A percentile compares a stretch with the other conserved stretches of the same genome.
Conservation (phyloP, 2,113 vertebrate species). For the Climacteris rufus region DNA sequence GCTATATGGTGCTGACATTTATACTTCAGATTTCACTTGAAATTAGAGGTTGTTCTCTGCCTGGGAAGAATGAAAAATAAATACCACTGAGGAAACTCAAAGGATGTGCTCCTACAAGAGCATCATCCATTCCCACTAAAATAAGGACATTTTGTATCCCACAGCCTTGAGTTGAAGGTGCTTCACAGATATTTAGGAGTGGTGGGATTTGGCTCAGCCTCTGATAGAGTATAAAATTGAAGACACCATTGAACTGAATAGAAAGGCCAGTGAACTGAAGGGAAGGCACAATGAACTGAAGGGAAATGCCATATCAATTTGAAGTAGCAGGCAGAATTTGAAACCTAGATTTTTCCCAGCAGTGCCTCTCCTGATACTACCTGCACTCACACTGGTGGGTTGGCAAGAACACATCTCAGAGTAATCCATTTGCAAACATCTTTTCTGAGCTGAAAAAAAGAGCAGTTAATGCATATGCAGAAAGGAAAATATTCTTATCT, state of each 20-base stretch:
- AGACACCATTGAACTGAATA: not conserved
- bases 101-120: not conserved
- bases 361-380: not conserved
- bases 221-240: not conserved
- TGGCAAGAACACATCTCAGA: not conserved
- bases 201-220: not conserved
- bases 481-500: conserved; percentile 65
- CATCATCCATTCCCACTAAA: not conserved
- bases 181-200: not conserved
- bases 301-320: not conserved
- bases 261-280: not conserved
- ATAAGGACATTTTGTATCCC: not conserved
- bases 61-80: not conserved
- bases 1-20: not conserved
- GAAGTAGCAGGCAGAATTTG: not conserved
- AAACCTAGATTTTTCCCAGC: not conserved
- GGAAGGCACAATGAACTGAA: not conserved
- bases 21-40: not conserved
- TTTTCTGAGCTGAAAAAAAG: conserved; percentile 32
- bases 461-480: conserved; percentile 59
- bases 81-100: not conserved
- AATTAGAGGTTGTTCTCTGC: not conserved
- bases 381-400: not conserved
- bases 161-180: not conserved
- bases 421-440: conserved; percentile 22